These are phyloP conservation scores for Crotalus viridis DNA, from an alignment of 2,113 vertebrate species.

Conservation along the genomic window DNA sequence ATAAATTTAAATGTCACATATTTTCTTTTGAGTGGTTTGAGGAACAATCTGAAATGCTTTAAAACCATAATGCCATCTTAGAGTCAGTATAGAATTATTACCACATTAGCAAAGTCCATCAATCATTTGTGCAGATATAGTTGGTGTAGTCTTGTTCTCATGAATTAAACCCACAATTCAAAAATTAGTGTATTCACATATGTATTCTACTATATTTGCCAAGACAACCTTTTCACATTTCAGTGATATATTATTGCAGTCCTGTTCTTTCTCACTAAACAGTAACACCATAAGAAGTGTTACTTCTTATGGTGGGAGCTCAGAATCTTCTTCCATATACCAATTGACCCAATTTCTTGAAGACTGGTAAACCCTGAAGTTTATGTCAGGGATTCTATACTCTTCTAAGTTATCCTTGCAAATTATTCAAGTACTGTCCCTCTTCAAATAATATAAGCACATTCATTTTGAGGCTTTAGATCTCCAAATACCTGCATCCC, in stretches of 20 bases:
- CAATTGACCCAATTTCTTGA: not conserved
- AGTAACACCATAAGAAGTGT: not conserved
- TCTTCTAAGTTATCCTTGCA: not conserved
- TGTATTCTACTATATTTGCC: not conserved
- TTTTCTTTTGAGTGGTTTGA: constrained; percentile 67
- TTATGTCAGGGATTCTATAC: not conserved
- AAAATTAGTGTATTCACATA: constrained; percentile 23
- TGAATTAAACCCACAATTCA: constrained; percentile 54
- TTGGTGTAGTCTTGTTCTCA: constrained; percentile 48
- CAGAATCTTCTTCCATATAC: not conserved
- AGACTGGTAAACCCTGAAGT: not conserved
- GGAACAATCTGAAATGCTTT: constrained; percentile 61
- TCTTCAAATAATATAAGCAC: not conserved
- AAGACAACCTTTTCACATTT: not conserved
- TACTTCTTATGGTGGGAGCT: not conserved
- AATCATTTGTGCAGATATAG: constrained; percentile 46
- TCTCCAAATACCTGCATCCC: not conserved
- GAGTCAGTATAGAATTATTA: constrained; percentile 39
- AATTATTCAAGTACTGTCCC: not conserved
- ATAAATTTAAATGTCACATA: constrained; percentile 73
- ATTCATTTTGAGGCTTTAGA: not conserved
- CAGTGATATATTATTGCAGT: not conserved
- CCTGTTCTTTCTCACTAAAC: not conserved
- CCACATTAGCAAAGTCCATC: constrained; percentile 36
- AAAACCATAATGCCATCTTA: constrained; percentile 54